Evolutionary conservation across 35 echinoderm and acorn worm species (phyloP).

Genomic region (Ptychodera flava): DNA sequence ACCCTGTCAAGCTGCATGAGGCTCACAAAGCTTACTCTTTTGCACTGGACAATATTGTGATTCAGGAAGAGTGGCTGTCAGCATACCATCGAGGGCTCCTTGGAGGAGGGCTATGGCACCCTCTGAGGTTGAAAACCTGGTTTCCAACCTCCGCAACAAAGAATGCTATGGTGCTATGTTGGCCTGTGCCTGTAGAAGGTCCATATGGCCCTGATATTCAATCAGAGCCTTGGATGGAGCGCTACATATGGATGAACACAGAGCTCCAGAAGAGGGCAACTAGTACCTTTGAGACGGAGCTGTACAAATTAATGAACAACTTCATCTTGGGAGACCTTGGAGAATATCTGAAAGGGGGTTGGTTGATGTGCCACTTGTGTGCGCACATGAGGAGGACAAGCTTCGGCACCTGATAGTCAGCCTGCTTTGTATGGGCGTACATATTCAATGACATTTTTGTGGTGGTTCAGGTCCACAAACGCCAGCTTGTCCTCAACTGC

Average conservation of each 20-base stretch:
- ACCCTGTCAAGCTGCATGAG: not conserved
- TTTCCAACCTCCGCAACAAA: not conserved
- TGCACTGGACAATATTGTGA: not conserved
- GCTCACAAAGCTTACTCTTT: not conserved
- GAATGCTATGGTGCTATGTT: not conserved
- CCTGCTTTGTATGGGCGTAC: not conserved
- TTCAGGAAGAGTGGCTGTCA: not conserved
- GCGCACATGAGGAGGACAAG: not conserved
- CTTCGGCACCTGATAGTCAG: not conserved
- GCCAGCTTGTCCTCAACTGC: not conserved
- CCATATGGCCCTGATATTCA: not conserved
- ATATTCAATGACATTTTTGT: not conserved
- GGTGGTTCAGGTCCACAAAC: not conserved
- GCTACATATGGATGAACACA: not conserved
- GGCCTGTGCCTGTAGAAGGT: not conserved
- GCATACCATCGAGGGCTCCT: too few species aligned
- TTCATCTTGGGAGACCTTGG: not conserved
- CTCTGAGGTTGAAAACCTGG: not conserved
- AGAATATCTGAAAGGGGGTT: not conserved
- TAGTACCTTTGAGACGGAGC: not conserved
- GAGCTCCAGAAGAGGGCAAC: not conserved
- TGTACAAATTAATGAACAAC: not conserved
- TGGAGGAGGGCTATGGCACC: too few species aligned
- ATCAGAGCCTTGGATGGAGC: not conserved
- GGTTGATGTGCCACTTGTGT: not conserved